A percentile compares a stretch with the other conserved stretches of the same genome.
Evolutionary conservation across 1,140 invertebrate genomes (phyloP).

Genomic region (Araneus ventricosus): DNA sequence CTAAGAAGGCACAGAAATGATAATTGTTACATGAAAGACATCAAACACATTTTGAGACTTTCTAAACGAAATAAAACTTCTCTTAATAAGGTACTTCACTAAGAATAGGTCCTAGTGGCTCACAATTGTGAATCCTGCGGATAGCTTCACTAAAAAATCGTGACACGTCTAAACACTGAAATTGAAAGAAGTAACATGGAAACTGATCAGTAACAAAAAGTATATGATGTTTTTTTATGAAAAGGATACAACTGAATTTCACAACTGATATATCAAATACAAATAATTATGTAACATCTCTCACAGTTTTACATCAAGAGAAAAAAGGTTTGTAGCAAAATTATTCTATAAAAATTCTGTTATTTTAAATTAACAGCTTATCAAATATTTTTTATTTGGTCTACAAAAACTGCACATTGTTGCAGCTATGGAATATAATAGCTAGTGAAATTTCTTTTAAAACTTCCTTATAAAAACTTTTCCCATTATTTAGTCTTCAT

Average conservation of each 20-base stretch:
- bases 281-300: conserved; percentile 2
- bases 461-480: no score
- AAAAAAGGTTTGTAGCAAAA: conserved; percentile 1
- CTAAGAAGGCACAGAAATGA: not conserved
- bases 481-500: no score
- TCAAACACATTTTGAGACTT: not conserved
- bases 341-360: no score
- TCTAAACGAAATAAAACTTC: not conserved
- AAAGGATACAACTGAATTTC: not conserved
- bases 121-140: conserved; percentile 74
- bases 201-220: conserved; percentile 49
- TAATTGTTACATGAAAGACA: not conserved
- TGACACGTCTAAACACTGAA: conserved; percentile 75
- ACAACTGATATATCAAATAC: not conserved
- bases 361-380: no score
- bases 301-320: not conserved
- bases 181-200: conserved; percentile 64
- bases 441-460: no score
- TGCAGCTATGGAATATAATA: no score
- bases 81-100: conserved; percentile 75
- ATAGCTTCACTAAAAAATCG: conserved; percentile 76
- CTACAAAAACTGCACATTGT: no score
- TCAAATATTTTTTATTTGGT: no score
- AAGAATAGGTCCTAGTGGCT: conserved; percentile 74
- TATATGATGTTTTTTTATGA: not conserved